A percentile compares a stretch with the other conserved stretches of the same genome.
Conservation (phyloP, 2,888 invertebrate genomes). For the Nephrotoma flavescens region DNA sequence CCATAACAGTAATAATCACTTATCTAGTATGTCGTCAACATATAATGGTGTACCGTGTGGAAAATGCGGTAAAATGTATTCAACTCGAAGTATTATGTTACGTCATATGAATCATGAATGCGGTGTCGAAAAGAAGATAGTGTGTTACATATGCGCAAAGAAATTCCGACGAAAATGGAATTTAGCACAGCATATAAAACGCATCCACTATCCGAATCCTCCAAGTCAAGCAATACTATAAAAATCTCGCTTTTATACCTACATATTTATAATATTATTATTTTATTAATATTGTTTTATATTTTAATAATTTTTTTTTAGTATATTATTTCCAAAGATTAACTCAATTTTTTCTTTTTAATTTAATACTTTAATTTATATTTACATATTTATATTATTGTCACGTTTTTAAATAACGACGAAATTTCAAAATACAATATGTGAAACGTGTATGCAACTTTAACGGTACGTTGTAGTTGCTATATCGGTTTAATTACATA, state of each 20-base stretch:
- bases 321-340: neutral
- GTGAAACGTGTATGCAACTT: neutral
- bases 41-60: slow-evolving; percentile 12
- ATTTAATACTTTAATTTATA: neutral
- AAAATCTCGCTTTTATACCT: neutral
- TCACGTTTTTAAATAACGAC: neutral
- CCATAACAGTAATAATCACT: slow-evolving; percentile 2
- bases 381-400: neutral
- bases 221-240: neutral
- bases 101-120: slow-evolving; percentile 22
- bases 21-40: neutral
- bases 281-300: neutral
- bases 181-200: slow-evolving; percentile 35
- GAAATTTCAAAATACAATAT: neutral
- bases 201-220: slow-evolving; percentile 21
- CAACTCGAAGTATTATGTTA: slow-evolving; percentile 18
- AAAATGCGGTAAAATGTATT: slow-evolving; percentile 19
- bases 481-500: neutral
- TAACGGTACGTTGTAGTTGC: neutral
- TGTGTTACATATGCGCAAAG: slow-evolving; percentile 26
- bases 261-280: neutral
- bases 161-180: slow-evolving; percentile 36
- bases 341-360: neutral
- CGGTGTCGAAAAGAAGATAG: slow-evolving; percentile 28
- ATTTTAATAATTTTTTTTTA: neutral